These are phyloP conservation scores for Keiferia lycopersicella DNA, from an alignment of 2,888 invertebrate species.

Conservation along the genomic window DNA sequence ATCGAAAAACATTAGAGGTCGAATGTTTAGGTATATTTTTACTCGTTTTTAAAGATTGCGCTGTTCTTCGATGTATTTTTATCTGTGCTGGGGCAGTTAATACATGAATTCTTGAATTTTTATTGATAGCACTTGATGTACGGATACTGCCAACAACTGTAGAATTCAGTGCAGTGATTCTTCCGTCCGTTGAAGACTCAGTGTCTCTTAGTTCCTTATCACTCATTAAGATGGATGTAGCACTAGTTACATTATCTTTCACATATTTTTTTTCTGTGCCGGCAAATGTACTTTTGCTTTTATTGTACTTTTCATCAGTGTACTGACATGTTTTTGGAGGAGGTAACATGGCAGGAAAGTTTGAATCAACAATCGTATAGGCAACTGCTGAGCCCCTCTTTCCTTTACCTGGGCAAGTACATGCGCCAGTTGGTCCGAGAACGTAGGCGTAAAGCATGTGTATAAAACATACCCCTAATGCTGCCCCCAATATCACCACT, in stretches of 20 bases:
- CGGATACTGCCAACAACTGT: neutral
- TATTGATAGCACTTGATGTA: neutral
- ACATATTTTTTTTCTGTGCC: slow-evolving; percentile 57
- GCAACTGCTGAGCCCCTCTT: slow-evolving; percentile 28
- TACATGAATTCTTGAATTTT: slow-evolving; percentile 49
- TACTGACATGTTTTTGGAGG: slow-evolving; percentile 37
- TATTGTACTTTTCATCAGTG: slow-evolving; percentile 40
- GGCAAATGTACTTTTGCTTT: slow-evolving; percentile 47
- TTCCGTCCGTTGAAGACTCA: slow-evolving; percentile 27
- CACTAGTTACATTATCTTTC: slow-evolving; percentile 63
- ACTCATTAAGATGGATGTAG: slow-evolving; percentile 62
- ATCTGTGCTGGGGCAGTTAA: slow-evolving; percentile 62
- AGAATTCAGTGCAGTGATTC: neutral
- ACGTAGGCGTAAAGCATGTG: slow-evolving; percentile 61
- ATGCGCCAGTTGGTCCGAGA: slow-evolving; percentile 47
- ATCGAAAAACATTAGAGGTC: slow-evolving; percentile 53
- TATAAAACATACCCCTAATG: slow-evolving; percentile 51
- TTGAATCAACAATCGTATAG: slow-evolving; percentile 52
- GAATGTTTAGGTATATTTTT: slow-evolving; percentile 47
- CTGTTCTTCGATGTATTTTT: slow-evolving; percentile 44
- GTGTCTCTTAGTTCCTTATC: slow-evolving; percentile 45
- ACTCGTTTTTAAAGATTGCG: neutral
- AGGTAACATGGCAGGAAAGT: slow-evolving; percentile 52
- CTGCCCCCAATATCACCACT: slow-evolving; percentile 47
- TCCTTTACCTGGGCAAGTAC: slow-evolving; percentile 44